Conservation (phyloP, 2,888 invertebrate genomes). For the Unio pictorum region DNA sequence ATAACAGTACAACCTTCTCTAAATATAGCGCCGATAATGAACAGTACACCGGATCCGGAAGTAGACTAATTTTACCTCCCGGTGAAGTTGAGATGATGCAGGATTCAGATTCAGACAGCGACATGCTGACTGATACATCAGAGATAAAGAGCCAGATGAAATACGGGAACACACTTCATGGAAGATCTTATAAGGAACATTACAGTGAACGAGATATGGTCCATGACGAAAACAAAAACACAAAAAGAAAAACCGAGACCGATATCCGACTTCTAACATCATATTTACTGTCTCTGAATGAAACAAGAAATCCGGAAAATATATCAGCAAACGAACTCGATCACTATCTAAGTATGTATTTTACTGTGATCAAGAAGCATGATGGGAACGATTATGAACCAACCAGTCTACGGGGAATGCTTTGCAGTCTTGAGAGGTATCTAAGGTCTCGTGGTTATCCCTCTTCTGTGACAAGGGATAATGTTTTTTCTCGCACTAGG, state of each 20-base stretch:
- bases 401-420: constrained; percentile 59
- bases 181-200: too few relatives aligned
- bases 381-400: constrained; percentile 64
- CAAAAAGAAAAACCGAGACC: constrained; percentile 61
- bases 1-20: too few relatives aligned
- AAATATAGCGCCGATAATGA: too few relatives aligned
- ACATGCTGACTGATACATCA: too few relatives aligned
- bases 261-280: constrained; percentile 60
- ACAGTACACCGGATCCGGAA: too few relatives aligned
- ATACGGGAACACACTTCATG: too few relatives aligned
- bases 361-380: constrained; percentile 57
- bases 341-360: constrained; percentile 56
- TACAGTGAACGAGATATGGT: too few relatives aligned
- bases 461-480: constrained; percentile 54
- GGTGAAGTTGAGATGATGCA: too few relatives aligned
- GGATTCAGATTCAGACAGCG: too few relatives aligned
- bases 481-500: constrained; percentile 52
- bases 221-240: constrained; percentile 54
- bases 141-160: too few relatives aligned
- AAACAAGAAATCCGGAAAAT: constrained; percentile 48
- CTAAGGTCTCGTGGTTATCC: constrained; percentile 53
- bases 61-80: too few relatives aligned
- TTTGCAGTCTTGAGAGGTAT: constrained; percentile 60
- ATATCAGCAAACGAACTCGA: constrained; percentile 56
- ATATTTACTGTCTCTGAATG: constrained; percentile 53